Conservation (phyloP, 1,140 invertebrate genomes). For the Ceratosolen fusciceps region DNA sequence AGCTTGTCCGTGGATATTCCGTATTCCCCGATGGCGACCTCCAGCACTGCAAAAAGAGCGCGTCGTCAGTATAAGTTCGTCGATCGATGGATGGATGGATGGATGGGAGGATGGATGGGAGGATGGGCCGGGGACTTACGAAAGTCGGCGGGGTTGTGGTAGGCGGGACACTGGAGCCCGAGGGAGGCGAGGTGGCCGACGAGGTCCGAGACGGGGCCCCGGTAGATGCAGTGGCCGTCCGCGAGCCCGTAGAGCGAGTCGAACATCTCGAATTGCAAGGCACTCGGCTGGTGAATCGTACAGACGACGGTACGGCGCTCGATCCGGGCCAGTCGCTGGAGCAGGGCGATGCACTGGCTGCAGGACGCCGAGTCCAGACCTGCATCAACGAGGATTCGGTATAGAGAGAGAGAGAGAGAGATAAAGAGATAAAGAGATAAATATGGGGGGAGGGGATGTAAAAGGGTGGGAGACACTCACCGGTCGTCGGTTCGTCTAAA, state of each 20-base stretch:
- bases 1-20: slow-evolving; percentile 75
- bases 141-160: slow-evolving; percentile 97
- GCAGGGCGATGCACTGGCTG: slow-evolving; percentile 86
- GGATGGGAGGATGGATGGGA: no score
- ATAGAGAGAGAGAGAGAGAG: background rate
- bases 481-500: slow-evolving; percentile 83
- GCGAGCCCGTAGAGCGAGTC: slow-evolving; percentile 93
- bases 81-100: background rate
- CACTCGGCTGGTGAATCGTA: slow-evolving; percentile 97
- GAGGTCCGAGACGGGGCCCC: slow-evolving; percentile 81
- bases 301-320: slow-evolving; percentile 93
- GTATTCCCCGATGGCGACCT: slow-evolving; percentile 84
- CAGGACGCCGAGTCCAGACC: slow-evolving; percentile 93
- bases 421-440: no score
- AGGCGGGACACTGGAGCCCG: slow-evolving; percentile 88
- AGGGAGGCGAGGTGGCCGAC: slow-evolving; percentile 86
- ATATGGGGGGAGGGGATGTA: no score
- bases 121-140: slow-evolving; percentile 75
- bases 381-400: slow-evolving; percentile 68
- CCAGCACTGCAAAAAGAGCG: slow-evolving; percentile 78
- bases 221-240: slow-evolving; percentile 90
- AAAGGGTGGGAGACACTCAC: slow-evolving; percentile 63
- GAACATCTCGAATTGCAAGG: slow-evolving; percentile 95
- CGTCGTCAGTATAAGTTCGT: no score
- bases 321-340: slow-evolving; percentile 82